These are phyloP conservation scores for Nemoura dubitans DNA, from an alignment of 2,888 invertebrate genomes.

Conservation along the genomic window DNA sequence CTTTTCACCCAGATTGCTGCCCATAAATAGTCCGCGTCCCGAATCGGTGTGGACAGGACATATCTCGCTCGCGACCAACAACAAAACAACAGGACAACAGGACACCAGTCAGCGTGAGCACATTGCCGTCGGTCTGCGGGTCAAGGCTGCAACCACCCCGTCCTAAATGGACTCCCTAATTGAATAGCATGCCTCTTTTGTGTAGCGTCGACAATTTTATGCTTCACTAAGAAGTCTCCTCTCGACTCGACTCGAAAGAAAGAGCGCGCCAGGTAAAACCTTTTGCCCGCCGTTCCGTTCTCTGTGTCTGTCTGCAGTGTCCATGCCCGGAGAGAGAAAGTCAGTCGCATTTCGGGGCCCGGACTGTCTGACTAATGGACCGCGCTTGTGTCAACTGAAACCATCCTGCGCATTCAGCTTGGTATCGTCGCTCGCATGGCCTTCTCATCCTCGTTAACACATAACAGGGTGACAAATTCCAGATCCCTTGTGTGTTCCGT, in stretches of 20 bases:
- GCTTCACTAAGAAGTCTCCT: not conserved
- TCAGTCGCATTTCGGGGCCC: not conserved
- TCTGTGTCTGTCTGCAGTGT: too few species aligned
- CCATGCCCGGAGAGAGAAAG: not conserved
- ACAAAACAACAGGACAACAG: too few species aligned
- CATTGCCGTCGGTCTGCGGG: not conserved
- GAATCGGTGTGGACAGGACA: not conserved
- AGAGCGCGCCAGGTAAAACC: not conserved
- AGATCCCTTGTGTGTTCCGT: not conserved
- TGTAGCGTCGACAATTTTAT: slow-evolving; percentile 3
- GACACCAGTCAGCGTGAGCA: too few species aligned
- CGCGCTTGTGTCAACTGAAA: not conserved
- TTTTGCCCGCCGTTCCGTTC: too few species aligned
- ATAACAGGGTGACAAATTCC: slow-evolving; percentile 12
- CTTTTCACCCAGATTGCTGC: not conserved
- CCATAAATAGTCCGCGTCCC: not conserved
- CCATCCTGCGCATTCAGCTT: not conserved
- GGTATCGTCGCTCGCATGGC: not conserved
- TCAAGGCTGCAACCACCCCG: not conserved
- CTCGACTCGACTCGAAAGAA: not conserved
- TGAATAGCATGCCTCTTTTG: slow-evolving; percentile 5
- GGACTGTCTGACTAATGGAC: slow-evolving; percentile 2
- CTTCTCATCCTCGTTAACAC: not conserved
- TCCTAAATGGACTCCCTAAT: not conserved
- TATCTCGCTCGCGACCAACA: not conserved